Conservation (phyloP, 2,797 vertebrate genomes). For the Pipistrellus pipistrellus region DNA sequence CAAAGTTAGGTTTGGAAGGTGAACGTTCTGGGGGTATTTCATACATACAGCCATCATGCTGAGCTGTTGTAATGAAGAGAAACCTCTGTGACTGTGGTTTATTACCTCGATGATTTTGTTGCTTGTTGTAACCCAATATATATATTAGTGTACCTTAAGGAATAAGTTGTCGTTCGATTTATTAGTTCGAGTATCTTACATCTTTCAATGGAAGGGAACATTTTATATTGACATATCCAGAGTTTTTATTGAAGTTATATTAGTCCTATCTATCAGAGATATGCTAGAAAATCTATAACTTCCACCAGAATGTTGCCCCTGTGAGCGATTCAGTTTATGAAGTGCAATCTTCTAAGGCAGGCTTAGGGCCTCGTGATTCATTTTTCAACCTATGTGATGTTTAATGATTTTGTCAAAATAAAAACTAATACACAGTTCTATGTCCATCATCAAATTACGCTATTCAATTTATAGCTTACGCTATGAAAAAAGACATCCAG, state of each 20-base stretch:
- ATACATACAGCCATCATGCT: conserved; percentile 54
- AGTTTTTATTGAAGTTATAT: conserved; percentile 99
- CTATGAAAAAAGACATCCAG: conserved; percentile 87
- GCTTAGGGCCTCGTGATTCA: conserved; percentile 91
- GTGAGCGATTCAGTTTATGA: conserved; percentile 97
- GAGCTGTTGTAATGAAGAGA: conserved; percentile 64
- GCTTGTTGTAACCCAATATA: conserved; percentile 87
- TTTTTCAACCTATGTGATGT: conserved; percentile 95
- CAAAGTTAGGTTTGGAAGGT: conserved; percentile 49
- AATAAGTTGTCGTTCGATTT: conserved; percentile 89
- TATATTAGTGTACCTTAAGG: conserved; percentile 88
- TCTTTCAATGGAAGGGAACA: conserved; percentile 89
- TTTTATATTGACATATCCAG: conserved; percentile 95
- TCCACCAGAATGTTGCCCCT: conserved; percentile 95
- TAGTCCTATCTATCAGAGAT: conserved; percentile 98
- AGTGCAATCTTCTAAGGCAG: conserved; percentile 94
- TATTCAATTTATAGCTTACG: conserved; percentile 88
- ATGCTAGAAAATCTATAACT: conserved; percentile 98
- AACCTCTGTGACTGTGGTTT: conserved; percentile 76
- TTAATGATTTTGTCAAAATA: conserved; percentile 97
- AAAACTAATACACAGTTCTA: conserved; percentile 91
- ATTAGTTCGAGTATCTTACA: conserved; percentile 90
- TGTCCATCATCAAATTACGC: conserved; percentile 92
- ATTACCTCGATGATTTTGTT: conserved; percentile 85
- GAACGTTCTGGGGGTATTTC: conserved; percentile 55